phyloP scores from a whole-genome alignment of 2,113 vertebrate species.

The Neotragus pygmaeus region DNA sequence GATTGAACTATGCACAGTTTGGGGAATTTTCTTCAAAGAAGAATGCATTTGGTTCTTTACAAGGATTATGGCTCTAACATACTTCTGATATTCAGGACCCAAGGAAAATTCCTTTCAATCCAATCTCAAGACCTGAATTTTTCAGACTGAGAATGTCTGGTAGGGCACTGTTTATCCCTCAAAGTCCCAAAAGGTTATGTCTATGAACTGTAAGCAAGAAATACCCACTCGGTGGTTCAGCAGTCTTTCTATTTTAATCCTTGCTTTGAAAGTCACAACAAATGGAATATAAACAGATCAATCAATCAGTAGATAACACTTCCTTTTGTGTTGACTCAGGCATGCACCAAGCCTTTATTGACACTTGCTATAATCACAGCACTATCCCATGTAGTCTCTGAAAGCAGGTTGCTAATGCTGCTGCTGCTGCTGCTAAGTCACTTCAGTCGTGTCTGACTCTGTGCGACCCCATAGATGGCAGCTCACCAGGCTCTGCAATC shows the following conservation, averaged over 20 bases:
- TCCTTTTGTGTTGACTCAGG: background rate
- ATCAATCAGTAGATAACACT: background rate
- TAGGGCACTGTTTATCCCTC: background rate
- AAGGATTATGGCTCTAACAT: background rate
- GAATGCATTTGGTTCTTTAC: background rate
- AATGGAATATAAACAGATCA: background rate
- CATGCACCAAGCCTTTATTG: background rate
- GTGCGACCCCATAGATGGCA: too few relatives aligned
- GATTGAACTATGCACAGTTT: background rate
- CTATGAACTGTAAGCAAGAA: background rate
- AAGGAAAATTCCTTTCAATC: background rate
- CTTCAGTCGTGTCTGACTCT: too few relatives aligned
- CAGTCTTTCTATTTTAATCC: background rate
- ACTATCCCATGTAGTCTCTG: background rate
- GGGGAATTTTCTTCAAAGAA: background rate
- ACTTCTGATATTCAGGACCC: background rate
- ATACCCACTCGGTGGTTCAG: background rate
- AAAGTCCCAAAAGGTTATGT: background rate
- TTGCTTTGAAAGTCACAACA: background rate
- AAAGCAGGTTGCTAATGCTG: background rate
- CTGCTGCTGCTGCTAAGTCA: too few relatives aligned
- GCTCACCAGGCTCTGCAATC: accelerated
- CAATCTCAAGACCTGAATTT: background rate
- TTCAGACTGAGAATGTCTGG: background rate
- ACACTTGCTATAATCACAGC: background rate